A percentile compares a stretch with the other conserved stretches of the same genome.
These are phyloP conservation scores for Ploceus nigricollis DNA, from an alignment of 2,113 vertebrate genomes.

Conservation along the genomic window DNA sequence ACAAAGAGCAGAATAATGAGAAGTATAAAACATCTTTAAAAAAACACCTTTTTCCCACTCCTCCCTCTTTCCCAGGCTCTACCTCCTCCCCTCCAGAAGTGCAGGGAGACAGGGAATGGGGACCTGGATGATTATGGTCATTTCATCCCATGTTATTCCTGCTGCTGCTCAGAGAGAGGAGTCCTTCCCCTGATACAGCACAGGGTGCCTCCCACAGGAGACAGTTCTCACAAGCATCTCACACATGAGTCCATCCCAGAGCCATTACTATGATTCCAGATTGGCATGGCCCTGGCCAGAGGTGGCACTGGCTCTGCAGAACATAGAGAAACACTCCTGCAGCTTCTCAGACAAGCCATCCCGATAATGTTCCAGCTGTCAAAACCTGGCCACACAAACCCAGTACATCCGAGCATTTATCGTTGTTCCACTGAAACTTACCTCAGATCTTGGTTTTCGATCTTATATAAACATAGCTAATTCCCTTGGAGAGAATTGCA, in stretches of 20 bases:
- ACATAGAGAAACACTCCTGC: neutral
- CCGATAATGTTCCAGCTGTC: neutral
- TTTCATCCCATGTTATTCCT: neutral
- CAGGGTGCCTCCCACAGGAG: neutral
- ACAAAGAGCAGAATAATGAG: neutral
- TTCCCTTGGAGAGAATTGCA: neutral
- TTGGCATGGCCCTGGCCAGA: neutral
- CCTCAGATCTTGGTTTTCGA: neutral
- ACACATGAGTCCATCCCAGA: neutral
- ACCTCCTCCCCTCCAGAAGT: neutral
- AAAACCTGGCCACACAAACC: neutral
- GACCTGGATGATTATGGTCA: rapidly evolving
- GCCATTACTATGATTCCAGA: neutral
- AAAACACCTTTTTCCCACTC: neutral
- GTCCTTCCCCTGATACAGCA: neutral
- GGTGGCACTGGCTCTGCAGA: neutral
- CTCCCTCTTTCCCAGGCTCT: neutral
- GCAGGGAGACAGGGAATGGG: neutral
- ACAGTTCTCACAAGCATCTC: neutral
- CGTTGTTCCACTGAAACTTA: neutral
- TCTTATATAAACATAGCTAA: neutral
- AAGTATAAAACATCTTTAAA: neutral
- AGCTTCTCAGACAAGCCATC: neutral
- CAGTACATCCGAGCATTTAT: neutral
- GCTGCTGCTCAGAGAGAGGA: neutral